Conservation (phyloP, 2,888 invertebrate species). For the Troilus luridus region DNA sequence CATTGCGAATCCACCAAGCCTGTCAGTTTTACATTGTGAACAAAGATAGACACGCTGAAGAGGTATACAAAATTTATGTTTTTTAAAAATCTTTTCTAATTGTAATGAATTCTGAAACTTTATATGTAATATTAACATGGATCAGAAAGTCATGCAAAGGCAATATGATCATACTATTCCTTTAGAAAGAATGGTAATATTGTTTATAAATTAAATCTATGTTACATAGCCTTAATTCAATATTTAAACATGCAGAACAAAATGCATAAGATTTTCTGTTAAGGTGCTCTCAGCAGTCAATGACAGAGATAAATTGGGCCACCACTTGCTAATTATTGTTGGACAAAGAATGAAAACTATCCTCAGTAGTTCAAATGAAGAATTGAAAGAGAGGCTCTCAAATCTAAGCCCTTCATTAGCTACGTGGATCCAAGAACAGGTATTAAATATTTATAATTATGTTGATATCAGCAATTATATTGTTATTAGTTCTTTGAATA, state of each 20-base stretch:
- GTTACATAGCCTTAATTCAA: too few relatives aligned
- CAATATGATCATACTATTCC: too few relatives aligned
- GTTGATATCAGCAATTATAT: neutral
- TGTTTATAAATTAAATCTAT: too few relatives aligned
- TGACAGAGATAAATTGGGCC: constrained; percentile 79
- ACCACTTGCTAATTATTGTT: constrained; percentile 83
- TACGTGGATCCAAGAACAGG: constrained; percentile 79
- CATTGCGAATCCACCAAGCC: constrained; percentile 84
- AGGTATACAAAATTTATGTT: constrained; percentile 69
- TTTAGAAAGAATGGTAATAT: too few relatives aligned
- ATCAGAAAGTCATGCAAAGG: too few relatives aligned
- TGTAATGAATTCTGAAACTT: neutral
- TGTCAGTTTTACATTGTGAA: constrained; percentile 75
- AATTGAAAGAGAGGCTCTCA: constrained; percentile 78
- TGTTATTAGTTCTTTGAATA: too few relatives aligned
- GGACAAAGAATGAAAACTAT: constrained; percentile 83
- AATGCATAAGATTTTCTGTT: constrained; percentile 41
- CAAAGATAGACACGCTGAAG: constrained; percentile 75
- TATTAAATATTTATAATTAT: constrained; percentile 66
- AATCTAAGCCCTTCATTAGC: constrained; percentile 84
- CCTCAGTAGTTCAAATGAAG: constrained; percentile 73
- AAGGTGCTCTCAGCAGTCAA: constrained; percentile 77
- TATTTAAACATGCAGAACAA: too few relatives aligned
- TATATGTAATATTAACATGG: too few relatives aligned
- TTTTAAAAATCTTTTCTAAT: neutral